Base-by-base conservation (phyloP, 2,113 vertebrate genomes). In the Oriolus oriolus region DNA sequence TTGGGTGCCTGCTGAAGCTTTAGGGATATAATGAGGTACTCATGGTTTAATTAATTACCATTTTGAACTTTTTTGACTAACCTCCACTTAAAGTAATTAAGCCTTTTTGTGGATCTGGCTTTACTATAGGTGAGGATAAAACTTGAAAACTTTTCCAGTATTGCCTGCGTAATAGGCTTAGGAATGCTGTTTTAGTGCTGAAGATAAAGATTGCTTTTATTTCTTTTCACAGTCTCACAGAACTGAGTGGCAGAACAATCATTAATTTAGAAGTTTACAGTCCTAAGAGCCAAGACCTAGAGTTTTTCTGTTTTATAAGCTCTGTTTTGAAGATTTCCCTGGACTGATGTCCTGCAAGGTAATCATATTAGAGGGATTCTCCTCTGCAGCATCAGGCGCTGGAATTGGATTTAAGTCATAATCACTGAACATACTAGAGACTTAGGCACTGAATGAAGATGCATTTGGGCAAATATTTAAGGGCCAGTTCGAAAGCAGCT, bases 281-380 rank as follows among this genome's bases (percentile, higher is more conserved):
- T 94, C 56, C 31, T 50, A 63, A 31, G 26, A 78, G 52, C n/a
- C 21, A 27, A 63, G 56, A 65, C 33, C 17, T 44, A 44, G 11
- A 28, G 10, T 21, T 93, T 49, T 73, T 53, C 65, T 63, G 7
- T 31, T 77, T 53, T 47, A 30, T 30, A 77, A 80, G 18, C 49
- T 85, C 71, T 23, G 24, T 77, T 95, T 90, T 83, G 75, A 70
- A 77, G 66, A 33, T 63, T 94, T 74, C 8, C 30, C 47, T 77
- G 23, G 50, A 50, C 4, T 74, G 54, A 59, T 95, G 45, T 80
- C 75, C 75, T 87, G 23, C n/a, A 41, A 60, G 56, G 65, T 95
- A 92, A 90, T 85, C 59, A 47, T 54, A 70, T 83, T 91, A 95
- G 82, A 84, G 22, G 89, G 79, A 74, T 94, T 93, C 85, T 95